These are phyloP conservation scores for Calidris pugnax DNA, from an alignment of 2,113 vertebrate species.

Conservation along the genomic window DNA sequence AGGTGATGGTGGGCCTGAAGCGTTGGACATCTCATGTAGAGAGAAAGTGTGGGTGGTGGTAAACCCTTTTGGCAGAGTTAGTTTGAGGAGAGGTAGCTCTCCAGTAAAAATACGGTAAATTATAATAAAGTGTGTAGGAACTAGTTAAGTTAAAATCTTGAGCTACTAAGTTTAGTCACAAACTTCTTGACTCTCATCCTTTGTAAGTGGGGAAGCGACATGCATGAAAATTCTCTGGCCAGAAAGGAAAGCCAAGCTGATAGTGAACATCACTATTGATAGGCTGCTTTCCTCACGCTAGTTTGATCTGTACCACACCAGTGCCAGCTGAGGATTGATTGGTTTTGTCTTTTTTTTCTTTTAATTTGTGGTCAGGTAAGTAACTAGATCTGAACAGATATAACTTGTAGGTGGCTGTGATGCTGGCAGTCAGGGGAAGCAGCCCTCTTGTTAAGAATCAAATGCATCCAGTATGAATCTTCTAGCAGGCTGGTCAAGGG, in stretches of 20 bases:
- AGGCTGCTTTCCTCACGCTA: background rate
- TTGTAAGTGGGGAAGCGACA: background rate
- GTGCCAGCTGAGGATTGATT: background rate
- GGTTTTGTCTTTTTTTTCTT: background rate
- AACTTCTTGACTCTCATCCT: background rate
- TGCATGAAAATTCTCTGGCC: background rate
- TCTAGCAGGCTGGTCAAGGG: background rate
- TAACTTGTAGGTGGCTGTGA: background rate
- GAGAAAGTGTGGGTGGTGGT: background rate
- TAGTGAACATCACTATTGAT: background rate
- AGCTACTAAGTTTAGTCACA: background rate
- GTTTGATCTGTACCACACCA: background rate
- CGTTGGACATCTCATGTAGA: rapidly evolving
- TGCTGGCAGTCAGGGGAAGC: background rate
- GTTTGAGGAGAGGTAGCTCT: background rate
- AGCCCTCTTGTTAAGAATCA: background rate
- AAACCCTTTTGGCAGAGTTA: background rate
- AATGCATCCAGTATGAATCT: background rate
- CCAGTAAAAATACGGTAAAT: background rate
- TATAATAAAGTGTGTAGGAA: background rate
- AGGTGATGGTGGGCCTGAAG: background rate
- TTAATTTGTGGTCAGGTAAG: background rate
- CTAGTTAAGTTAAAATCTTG: background rate
- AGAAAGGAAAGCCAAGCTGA: background rate
- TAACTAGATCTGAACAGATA: background rate